phyloP scores from a whole-genome alignment of 2,113 vertebrate genomes.

The Bostrychus sinensis region DNA sequence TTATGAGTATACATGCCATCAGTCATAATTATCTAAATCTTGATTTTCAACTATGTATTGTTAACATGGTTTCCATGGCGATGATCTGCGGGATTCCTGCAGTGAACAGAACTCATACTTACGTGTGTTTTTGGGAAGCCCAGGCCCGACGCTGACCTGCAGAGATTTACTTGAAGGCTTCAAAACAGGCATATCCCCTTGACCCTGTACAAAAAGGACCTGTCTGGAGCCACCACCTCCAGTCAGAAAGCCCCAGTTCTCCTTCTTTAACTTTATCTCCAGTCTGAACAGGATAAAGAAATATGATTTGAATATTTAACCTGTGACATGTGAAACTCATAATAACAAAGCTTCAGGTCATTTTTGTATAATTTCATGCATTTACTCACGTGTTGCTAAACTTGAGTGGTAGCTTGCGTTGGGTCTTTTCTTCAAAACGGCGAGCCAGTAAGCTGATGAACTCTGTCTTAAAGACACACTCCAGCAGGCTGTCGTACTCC shows the following conservation, averaged over 20 bases:
- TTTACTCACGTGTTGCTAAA: constrained; percentile 92
- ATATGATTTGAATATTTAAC: background rate
- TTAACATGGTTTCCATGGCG: background rate
- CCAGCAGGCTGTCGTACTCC: constrained; percentile 95
- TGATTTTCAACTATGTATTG: too few species aligned
- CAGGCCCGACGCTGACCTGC: constrained; percentile 95
- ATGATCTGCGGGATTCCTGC: background rate
- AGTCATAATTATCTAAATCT: too few species aligned
- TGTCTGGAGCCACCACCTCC: constrained; percentile 88
- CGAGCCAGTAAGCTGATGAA: constrained; percentile 93
- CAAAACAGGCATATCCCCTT: constrained; percentile 85
- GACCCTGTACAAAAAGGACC: constrained; percentile 89
- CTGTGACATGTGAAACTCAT: too few species aligned
- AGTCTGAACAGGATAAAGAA: constrained; percentile 77
- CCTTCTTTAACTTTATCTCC: constrained; percentile 96
- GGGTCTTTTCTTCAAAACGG: constrained; percentile 92
- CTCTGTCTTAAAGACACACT: constrained; percentile 95
- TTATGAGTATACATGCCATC: too few species aligned
- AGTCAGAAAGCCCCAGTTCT: constrained; percentile 95
- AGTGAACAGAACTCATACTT: constrained; percentile 79
- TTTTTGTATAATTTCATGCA: background rate
- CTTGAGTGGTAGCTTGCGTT: constrained; percentile 93
- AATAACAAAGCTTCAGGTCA: background rate
- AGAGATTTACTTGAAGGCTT: constrained; percentile 93
- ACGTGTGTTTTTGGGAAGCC: constrained; percentile 95